Conservation (phyloP, 2,113 vertebrate species). For the Copsychus sechellarum region DNA sequence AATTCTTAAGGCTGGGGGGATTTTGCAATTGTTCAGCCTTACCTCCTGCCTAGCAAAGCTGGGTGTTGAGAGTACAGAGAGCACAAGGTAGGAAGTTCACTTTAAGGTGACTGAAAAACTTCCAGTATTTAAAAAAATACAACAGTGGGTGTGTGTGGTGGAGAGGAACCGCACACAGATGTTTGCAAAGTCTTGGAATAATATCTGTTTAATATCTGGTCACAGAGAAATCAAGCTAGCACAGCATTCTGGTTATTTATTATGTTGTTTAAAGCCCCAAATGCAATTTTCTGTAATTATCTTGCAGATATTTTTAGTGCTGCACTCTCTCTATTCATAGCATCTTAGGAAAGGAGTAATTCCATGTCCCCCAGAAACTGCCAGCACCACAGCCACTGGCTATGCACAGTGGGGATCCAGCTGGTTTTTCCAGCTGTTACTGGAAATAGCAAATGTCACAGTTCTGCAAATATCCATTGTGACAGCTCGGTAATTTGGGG, state of each 20-base stretch:
- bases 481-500: neutral
- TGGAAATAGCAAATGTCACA: neutral
- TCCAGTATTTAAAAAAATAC: neutral
- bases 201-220: neutral
- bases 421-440: neutral
- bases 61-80: neutral
- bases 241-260: neutral
- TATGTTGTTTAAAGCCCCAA: neutral
- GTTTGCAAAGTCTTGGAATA: neutral
- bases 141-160: no score
- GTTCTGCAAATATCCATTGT: neutral
- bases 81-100: accelerated
- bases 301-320: neutral
- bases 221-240: neutral
- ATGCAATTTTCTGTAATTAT: neutral
- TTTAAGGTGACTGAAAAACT: neutral
- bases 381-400: neutral
- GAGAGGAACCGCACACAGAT: neutral
- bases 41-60: neutral
- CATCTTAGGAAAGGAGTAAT: neutral
- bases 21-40: neutral
- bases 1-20: neutral
- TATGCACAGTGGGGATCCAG: neutral
- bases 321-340: neutral
- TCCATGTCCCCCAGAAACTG: neutral